A percentile compares a stretch with the other conserved stretches of the same genome.
Evolutionary conservation across 2,113 vertebrate species (phyloP).

Genomic region (Cavia porcellus): DNA sequence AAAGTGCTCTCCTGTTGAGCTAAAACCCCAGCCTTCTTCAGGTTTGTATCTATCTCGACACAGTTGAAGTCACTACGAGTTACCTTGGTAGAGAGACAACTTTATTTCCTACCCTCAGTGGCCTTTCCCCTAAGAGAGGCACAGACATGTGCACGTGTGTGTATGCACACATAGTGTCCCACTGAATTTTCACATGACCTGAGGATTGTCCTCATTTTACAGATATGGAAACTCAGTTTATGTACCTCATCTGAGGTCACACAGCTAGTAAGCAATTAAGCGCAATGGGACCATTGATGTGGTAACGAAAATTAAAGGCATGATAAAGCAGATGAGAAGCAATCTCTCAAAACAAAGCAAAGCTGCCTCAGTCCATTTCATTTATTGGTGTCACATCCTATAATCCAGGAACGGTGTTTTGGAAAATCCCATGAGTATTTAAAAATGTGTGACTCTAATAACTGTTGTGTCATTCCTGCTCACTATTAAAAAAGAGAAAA

Average conservation of each 20-base stretch:
- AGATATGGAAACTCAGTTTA: not conserved
- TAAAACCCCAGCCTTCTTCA: not conserved
- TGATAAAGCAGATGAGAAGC: not conserved
- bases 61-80: not conserved
- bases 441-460: not conserved
- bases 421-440: not conserved
- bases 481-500: not conserved
- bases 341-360: not conserved
- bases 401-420: not conserved
- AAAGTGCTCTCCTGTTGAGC: not conserved
- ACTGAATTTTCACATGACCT: not conserved
- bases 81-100: not conserved
- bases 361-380: not conserved
- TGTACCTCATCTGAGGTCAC: not conserved
- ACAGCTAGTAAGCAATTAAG: not conserved
- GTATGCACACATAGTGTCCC: not conserved
- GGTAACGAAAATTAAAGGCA: not conserved
- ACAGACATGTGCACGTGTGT: too few relatives aligned
- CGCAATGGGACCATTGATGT: not conserved
- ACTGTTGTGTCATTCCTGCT: not conserved
- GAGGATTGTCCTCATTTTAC: not conserved
- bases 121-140: not conserved
- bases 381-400: not conserved
- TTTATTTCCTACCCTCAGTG: not conserved
- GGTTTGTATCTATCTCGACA: not conserved